These are phyloP conservation scores for Virgularia gustaviana DNA, from an alignment of 92 coral and sea anemone species.

Conservation along the genomic window DNA sequence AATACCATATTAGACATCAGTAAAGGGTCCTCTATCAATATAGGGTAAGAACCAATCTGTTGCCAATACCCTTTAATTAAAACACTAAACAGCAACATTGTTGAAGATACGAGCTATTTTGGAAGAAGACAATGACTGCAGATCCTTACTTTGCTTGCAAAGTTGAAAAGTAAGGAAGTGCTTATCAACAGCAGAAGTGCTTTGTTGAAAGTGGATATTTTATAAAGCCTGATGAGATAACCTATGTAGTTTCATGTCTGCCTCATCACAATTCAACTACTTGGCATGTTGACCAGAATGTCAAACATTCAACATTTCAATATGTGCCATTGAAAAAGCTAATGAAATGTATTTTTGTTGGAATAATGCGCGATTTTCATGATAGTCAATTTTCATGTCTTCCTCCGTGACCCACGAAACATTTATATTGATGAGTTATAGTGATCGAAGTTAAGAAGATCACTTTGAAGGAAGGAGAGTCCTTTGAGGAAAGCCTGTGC, in stretches of 20 bases:
- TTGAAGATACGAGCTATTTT: not conserved
- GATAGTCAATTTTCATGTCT: not conserved
- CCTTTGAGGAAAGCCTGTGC: no score
- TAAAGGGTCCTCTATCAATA: no score
- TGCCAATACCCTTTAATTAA: no score
- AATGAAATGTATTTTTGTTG: not conserved
- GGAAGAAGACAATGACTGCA: constrained; percentile 1
- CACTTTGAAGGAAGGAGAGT: no score
- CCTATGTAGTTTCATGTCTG: not conserved
- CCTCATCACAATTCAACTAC: not conserved
- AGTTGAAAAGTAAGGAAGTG: not conserved
- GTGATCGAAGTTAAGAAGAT: no score
- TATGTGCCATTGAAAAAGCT: not conserved
- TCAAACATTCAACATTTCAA: not conserved
- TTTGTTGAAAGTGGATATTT: not conserved
- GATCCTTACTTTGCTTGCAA: not conserved
- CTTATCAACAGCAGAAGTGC: constrained; percentile 14
- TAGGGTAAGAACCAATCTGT: no score
- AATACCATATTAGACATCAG: no score
- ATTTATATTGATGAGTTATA: no score
- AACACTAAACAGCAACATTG: not conserved
- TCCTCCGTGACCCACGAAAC: not conserved
- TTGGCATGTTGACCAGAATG: constrained; percentile 7
- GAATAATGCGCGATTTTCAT: constrained; percentile 11
- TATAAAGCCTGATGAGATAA: not conserved